Percentiles rank a stretch among this genome's conserved stretches.
Conservation (phyloP, 2,797 vertebrate species). For the Cacajao melanocephalus region DNA sequence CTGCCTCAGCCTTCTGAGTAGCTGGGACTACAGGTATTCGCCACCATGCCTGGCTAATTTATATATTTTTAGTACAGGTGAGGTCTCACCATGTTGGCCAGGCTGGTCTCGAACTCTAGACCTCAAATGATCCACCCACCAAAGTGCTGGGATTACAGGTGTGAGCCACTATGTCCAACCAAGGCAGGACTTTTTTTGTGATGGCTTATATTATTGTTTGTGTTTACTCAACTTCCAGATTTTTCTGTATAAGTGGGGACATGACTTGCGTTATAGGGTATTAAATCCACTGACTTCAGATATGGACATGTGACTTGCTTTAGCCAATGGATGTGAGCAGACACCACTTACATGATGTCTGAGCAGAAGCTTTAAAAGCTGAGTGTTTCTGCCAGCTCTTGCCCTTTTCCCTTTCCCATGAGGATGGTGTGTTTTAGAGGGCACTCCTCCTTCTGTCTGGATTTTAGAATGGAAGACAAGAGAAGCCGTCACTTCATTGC, state of each 20-base stretch:
- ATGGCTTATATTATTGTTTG: background rate
- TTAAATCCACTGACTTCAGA: background rate
- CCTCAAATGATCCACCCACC: background rate
- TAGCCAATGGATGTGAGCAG: background rate
- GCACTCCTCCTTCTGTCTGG: background rate
- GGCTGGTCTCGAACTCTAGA: background rate
- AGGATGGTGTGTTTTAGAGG: background rate
- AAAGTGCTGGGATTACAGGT: background rate
- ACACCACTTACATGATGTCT: fast-evolving
- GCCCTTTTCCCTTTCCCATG: background rate
- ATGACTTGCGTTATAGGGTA: background rate
- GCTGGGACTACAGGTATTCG: background rate
- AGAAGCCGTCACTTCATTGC: background rate
- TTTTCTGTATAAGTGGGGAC: background rate
- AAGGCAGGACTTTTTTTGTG: background rate
- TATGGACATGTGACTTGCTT: background rate
- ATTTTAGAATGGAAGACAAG: background rate
- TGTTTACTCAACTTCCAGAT: background rate
- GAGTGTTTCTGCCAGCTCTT: background rate
- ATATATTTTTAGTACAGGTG: background rate
- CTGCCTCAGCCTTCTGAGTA: background rate
- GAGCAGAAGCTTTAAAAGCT: background rate
- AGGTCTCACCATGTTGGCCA: background rate
- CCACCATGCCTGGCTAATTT: background rate
- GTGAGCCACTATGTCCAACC: background rate